Conservation (phyloP, 2,797 vertebrate species). For the Jordanella pulchra region DNA sequence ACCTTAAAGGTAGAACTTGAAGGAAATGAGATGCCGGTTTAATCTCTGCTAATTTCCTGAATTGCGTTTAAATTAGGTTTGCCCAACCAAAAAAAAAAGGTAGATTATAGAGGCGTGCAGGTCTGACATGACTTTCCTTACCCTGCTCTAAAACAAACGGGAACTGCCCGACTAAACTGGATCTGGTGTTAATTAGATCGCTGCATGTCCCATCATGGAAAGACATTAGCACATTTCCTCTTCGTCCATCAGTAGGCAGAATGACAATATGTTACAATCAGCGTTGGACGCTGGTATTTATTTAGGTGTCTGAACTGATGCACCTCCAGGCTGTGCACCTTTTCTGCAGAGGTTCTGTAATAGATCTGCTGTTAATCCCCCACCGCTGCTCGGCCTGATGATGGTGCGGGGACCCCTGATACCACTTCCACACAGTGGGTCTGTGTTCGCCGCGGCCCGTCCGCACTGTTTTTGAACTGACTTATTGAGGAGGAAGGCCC, state of each 20-base stretch:
- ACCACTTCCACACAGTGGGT: slow-evolving; percentile 42
- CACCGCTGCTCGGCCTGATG: slow-evolving; percentile 52
- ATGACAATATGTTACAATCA: slow-evolving; percentile 73
- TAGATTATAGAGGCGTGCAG: slow-evolving; percentile 24
- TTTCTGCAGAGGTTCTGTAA: slow-evolving; percentile 51
- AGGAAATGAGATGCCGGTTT: no score
- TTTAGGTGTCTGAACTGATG: slow-evolving; percentile 52
- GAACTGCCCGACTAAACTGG: slow-evolving; percentile 36
- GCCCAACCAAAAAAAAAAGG: not conserved
- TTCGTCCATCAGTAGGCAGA: slow-evolving; percentile 50
- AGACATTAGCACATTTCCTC: slow-evolving; percentile 66
- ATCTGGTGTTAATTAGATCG: slow-evolving; percentile 69
- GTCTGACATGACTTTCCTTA: slow-evolving; percentile 35
- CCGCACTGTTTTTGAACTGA: slow-evolving; percentile 67
- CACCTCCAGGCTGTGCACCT: slow-evolving; percentile 61
- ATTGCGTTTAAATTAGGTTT: not conserved
- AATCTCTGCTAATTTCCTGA: no score
- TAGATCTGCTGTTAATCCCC: slow-evolving; percentile 37
- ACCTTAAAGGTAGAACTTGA: not conserved
- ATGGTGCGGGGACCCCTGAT: slow-evolving; percentile 55
- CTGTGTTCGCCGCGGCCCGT: slow-evolving; percentile 48
- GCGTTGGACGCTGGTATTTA: slow-evolving; percentile 58
- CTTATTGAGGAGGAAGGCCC: slow-evolving; percentile 62
- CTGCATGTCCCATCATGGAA: slow-evolving; percentile 37
- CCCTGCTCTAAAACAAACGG: slow-evolving; percentile 36